Evolutionary conservation across 1,140 invertebrate species (phyloP).

Genomic region (Leptinotarsa lineolata): DNA sequence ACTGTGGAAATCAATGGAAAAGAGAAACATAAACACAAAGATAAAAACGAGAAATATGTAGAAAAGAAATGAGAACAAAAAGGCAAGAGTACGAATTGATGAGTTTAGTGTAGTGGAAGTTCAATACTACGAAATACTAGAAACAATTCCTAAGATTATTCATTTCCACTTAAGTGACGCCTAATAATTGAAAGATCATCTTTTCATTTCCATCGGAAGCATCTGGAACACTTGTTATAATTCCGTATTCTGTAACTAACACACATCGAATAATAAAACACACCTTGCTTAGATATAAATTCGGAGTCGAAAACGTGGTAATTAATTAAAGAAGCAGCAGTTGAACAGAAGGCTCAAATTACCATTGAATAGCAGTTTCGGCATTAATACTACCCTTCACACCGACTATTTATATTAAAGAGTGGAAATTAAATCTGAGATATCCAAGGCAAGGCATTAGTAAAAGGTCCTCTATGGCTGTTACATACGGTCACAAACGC

Average conservation of each 20-base stretch:
- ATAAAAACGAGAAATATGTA: too few species aligned
- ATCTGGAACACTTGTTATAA: neutral
- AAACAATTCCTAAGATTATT: too few species aligned
- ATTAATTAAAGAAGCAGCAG: slow-evolving; percentile 40
- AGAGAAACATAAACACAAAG: too few species aligned
- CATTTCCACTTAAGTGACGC: too few species aligned
- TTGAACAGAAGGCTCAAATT: slow-evolving; percentile 32
- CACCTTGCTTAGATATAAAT: slow-evolving; percentile 10
- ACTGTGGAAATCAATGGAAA: too few species aligned
- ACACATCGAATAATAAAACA: neutral
- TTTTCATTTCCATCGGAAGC: too few species aligned
- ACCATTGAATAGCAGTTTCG: slow-evolving; percentile 31
- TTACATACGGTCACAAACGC: slow-evolving; percentile 30
- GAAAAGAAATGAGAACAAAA: too few species aligned
- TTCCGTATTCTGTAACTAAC: neutral
- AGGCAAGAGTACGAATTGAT: too few species aligned
- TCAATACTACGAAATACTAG: too few species aligned
- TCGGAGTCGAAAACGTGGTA: slow-evolving; percentile 16
- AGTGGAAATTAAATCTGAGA: slow-evolving; percentile 53
- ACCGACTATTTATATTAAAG: slow-evolving; percentile 48
- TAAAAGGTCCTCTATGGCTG: slow-evolving; percentile 41
- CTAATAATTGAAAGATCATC: too few species aligned
- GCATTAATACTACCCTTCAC: slow-evolving; percentile 35
- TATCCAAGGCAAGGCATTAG: slow-evolving; percentile 51
- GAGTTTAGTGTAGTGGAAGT: too few species aligned